Evolutionary conservation across 2,797 vertebrate species (phyloP), one percentile per base, ranked within the genome.

Genomic region (Cyprinodon diabolis): DNA sequence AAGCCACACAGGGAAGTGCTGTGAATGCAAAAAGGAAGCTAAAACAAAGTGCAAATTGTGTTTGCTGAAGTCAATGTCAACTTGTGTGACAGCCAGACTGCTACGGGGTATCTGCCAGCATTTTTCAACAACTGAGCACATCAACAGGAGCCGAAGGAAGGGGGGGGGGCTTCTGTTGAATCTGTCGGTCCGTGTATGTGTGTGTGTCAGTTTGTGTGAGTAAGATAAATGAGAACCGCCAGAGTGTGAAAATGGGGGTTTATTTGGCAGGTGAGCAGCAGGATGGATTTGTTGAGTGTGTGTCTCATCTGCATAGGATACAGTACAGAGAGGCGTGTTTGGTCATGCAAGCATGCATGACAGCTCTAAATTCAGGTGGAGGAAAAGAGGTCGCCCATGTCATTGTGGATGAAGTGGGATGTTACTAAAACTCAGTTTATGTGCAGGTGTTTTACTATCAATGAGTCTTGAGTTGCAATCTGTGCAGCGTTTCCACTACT

Each of bases 21-120:
- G 75, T 25, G 78, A 79, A 72, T 45, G 70, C 66, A 68, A 62
- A 43, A 54, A 35, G 76, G 79, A 80, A 81, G 76, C 74, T 81
- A 30, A 66, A 74, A 87, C 86, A 90, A 81, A 87, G 90, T 71
- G 73, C 75, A 88, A 83, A 88, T 82, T 86, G 83, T 89, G 77
- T 84, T 89, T 75, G 72, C 79, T 79, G 78, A 85, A 84, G 79
- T 74, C 69, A 91, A 87, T 82, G 87, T 91, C 84, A 78, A 86
- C 81, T 87, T 89, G 70, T 88, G 85, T 91, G 76, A 81, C 74
- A 82, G 76, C 55, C 72, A 67, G 71, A 69, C 80, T 75, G 85
- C 83, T 87, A 84, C 65, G 69, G 83, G 75, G 76, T 58, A 37
- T 43, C 78, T 85, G 87, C 83, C 87, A 89, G 80, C 87, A 75